Evolutionary conservation across 2,113 vertebrate genomes (phyloP).

Genomic region (Ifrita kowaldi): DNA sequence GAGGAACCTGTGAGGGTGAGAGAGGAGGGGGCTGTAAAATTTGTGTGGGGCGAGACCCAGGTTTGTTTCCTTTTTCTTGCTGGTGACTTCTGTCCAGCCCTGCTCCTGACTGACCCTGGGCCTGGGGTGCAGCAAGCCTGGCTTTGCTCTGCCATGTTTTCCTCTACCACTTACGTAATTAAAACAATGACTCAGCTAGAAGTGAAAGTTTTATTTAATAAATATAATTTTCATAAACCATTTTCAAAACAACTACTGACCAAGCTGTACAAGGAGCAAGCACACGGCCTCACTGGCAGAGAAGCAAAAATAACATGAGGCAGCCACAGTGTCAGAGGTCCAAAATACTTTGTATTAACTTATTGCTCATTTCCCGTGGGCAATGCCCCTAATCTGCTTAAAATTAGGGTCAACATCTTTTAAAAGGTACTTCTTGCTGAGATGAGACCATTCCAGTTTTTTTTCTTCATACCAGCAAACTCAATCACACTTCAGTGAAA

Average conservation of each 20-base stretch:
- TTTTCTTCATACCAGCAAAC: not conserved
- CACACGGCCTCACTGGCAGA: not conserved
- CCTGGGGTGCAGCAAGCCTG: not conserved
- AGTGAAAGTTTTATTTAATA: constrained; percentile 82
- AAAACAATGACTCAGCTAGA: constrained; percentile 20
- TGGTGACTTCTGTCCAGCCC: not conserved
- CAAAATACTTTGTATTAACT: constrained; percentile 5
- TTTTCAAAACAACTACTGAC: constrained; percentile 72
- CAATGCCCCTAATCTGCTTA: not conserved
- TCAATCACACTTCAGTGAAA: not conserved
- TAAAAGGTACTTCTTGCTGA: not conserved
- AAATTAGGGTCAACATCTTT: not conserved
- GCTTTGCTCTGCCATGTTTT: not conserved
- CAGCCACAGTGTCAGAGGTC: constrained; percentile 66
- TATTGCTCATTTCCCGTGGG: constrained; percentile 49
- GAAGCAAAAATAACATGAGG: constrained; percentile 3
- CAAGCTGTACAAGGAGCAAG: constrained; percentile 59
- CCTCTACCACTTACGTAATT: not conserved
- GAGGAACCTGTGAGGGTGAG: not conserved
- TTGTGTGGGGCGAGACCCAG: no score
- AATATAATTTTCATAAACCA: constrained; percentile 83
- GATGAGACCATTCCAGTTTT: not conserved
- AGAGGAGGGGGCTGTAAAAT: no score
- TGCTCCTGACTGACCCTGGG: not conserved
- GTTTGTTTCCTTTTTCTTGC: not conserved